phyloP scores from a whole-genome alignment of 2,797 vertebrate species.

The Pseudomugil gertrudae region DNA sequence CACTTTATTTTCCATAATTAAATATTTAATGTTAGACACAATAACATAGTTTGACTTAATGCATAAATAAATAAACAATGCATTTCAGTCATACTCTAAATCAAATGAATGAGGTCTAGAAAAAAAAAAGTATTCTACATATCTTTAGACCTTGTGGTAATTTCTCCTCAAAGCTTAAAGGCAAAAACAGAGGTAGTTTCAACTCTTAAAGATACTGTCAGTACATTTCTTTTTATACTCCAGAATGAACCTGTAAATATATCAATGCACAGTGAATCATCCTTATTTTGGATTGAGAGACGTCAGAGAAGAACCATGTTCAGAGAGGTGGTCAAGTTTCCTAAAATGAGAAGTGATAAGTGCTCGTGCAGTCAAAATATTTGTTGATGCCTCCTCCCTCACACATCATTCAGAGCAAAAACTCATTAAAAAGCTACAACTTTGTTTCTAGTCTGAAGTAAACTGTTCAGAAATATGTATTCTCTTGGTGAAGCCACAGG shows the following conservation, averaged over 20 bases:
- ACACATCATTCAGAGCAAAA: not conserved
- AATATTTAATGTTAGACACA: conserved; percentile 50
- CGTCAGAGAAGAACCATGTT: conserved; percentile 12
- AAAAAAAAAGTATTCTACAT: conserved; percentile 52
- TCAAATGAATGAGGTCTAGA: conserved; percentile 49
- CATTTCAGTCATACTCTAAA: conserved; percentile 40
- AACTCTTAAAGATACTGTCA: conserved; percentile 47
- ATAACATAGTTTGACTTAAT: conserved; percentile 49
- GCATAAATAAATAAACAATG: conserved; percentile 66
- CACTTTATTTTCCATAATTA: conserved; percentile 64
- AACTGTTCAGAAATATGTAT: not conserved
- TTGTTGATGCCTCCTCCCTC: conserved; percentile 25
- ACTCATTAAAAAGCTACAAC: not conserved
- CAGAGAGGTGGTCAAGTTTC: conserved; percentile 19
- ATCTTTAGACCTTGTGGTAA: conserved; percentile 50
- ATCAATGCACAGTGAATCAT: conserved; percentile 12
- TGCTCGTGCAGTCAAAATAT: conserved; percentile 55
- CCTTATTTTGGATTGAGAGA: conserved; percentile 20
- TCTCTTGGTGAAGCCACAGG: not conserved
- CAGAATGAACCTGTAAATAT: conserved; percentile 21
- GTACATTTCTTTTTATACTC: conserved; percentile 20
- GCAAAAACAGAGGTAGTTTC: conserved; percentile 76
- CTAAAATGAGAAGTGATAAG: conserved; percentile 35
- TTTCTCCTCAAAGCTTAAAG: conserved; percentile 50
- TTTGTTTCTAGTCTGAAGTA: not conserved